Evolutionary conservation across 2,797 vertebrate genomes (phyloP), one percentile per base, ranked within the genome.

Genomic region (Melanotaenia parkinsoni): DNA sequence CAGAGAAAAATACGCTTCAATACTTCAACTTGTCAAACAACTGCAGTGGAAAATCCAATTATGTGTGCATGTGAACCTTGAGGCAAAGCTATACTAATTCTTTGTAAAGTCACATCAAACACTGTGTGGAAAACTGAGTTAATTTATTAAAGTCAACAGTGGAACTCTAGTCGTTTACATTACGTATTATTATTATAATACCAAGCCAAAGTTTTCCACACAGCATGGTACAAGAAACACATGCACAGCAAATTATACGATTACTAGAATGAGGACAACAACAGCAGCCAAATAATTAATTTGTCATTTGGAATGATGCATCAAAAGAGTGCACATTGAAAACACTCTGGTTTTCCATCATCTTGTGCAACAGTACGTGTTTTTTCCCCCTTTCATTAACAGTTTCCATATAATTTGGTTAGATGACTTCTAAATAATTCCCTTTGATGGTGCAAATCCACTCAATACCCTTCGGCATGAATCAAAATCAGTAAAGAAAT

Each of bases 1-100:
- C 79, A 84, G 74, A 88, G 81, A 72, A 83, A 84, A 88, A 79
- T 58, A 37, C 62, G 74, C 70, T 84, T 75, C 74, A 80, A 58
- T 81, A 30, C 69, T 65, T 72, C 22, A 71, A 68, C 67, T 77
- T 56, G 53, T 74, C 68, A 72, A 82, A 80, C 7, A 24, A 71
- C 80, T 47, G 35, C 74, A 67, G 28, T 87, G 87, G 88, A 92
- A 91, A 91, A 87, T 84, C 74, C 78, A 89, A 87, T 88, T 88
- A 83, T 62, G 74, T 59, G 68, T 77, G 82, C 79, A 82, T 68
- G 60, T 57, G 13, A 86, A 79, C 65, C 72, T 77, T 79, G 37
- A 65, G 45, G 70, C 65, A 76, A 79, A 74, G 37, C 59, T 35
- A 64, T 30, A 68, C 71, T 80, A 90, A 87, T 83, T 79, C 80